These are phyloP conservation scores for Spilosoma lubricipeda DNA, from an alignment of 2,888 invertebrate genomes.

Conservation along the genomic window DNA sequence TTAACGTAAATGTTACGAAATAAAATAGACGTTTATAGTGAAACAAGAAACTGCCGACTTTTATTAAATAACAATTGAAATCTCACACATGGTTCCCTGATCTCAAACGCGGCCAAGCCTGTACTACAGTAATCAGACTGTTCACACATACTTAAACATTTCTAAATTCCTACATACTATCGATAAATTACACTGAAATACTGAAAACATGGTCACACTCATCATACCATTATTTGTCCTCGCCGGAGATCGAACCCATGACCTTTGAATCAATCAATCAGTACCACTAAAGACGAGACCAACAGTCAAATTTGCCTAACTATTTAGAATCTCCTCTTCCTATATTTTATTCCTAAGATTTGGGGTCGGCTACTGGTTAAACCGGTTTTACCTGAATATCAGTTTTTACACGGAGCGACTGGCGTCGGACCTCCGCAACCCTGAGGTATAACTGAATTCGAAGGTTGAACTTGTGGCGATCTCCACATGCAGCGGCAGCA, in stretches of 20 bases:
- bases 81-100: background rate
- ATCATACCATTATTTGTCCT: background rate
- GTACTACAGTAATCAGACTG: background rate
- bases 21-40: background rate
- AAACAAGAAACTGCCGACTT: background rate
- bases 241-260: background rate
- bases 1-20: too few relatives aligned
- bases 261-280: background rate
- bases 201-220: background rate
- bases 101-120: background rate
- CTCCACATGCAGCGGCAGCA: too few relatives aligned
- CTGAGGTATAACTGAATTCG: too few relatives aligned
- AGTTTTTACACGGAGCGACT: too few relatives aligned
- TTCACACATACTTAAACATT: background rate
- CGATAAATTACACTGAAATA: background rate
- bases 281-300: background rate
- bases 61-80: background rate
- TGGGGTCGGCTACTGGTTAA: too few relatives aligned
- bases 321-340: too few relatives aligned
- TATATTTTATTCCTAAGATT: too few relatives aligned
- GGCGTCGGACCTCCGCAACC: too few relatives aligned
- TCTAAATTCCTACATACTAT: background rate
- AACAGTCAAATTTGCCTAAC: background rate
- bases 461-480: too few relatives aligned
- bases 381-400: too few relatives aligned